phyloP scores from a whole-genome alignment of 2,113 vertebrate species.

The Pedetes capensis region DNA sequence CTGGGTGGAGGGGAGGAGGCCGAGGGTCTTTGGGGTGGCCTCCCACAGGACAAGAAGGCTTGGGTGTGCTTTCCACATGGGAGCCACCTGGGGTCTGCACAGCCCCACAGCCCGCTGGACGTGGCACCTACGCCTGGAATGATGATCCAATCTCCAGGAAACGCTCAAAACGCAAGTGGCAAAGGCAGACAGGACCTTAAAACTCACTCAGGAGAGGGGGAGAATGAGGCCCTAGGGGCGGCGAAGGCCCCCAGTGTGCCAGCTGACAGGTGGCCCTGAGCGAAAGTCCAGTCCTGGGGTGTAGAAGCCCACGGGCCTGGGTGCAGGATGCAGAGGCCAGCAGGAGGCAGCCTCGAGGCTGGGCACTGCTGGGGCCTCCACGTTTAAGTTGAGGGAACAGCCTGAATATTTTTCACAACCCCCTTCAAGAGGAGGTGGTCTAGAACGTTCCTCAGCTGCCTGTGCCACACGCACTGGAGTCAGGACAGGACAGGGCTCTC shows the following conservation, averaged over 20 bases:
- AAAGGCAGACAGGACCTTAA: background rate
- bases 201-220: background rate
- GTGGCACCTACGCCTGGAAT: background rate
- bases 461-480: too few relatives aligned
- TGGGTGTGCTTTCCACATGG: background rate
- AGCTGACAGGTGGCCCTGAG: background rate
- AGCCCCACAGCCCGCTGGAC: background rate
- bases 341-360: background rate
- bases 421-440: background rate
- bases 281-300: background rate
- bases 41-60: background rate
- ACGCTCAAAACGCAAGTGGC: background rate
- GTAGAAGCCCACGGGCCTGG: too few relatives aligned
- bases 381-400: background rate
- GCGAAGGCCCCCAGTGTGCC: fast-evolving
- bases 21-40: background rate
- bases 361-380: background rate
- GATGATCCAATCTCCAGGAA: background rate
- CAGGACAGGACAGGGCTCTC: background rate
- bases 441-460: background rate
- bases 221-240: background rate
- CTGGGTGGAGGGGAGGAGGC: background rate
- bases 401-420: background rate
- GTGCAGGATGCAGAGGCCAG: too few relatives aligned
- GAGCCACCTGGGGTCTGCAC: background rate